Base-by-base conservation (phyloP, 2,888 invertebrate genomes). In the Drosophila vallismaia region DNA sequence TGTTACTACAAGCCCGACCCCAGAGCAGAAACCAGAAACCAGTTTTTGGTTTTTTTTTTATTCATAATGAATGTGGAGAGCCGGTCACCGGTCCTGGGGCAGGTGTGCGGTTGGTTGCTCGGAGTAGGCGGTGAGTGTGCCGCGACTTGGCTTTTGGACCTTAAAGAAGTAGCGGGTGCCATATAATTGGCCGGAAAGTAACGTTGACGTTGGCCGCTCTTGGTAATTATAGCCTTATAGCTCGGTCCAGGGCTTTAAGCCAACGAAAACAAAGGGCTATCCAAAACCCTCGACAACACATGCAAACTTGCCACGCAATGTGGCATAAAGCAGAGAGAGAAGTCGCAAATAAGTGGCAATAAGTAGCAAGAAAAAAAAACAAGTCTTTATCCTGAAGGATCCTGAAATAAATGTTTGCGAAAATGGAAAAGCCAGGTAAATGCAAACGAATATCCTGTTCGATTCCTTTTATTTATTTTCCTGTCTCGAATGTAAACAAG, bases 141-240 rank as follows among this genome's bases (percentile, higher is more conserved):
- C 19, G 19, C 19, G 19, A 19, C 19, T 19, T 19, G 19, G 19
- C 19, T 19, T 19, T 19, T 19, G 19, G 19, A 19, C 19, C 19
- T 19, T 2, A 38, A 59, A 51, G 26, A 12, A 57, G 45, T 54
- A 44, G 46, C 52, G 56, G 48, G 74, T 55, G 68, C 68, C 38
- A 49, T 71, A 69, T 78, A 87, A 87, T 82, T 76, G 85, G 71
- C 69, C 82, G 69, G 74, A 78, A 87, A 86, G 64, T 57, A 74
- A 75, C 50, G 64, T 73, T 75, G 75, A 71, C 71, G 79, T 55
- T 54, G 56, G 48, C 74, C 56, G 52, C 67, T 66, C 53, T 57
- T 38, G 42, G 74, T 74, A 71, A 73, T 73, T 73, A 73, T 44
- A 2, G 19, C 19, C 19, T 19, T 19, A 56, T 19, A 56, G 50